These are phyloP conservation scores for Drosophila algonquin DNA, from an alignment of 2,888 invertebrate genomes.

Conservation along the genomic window DNA sequence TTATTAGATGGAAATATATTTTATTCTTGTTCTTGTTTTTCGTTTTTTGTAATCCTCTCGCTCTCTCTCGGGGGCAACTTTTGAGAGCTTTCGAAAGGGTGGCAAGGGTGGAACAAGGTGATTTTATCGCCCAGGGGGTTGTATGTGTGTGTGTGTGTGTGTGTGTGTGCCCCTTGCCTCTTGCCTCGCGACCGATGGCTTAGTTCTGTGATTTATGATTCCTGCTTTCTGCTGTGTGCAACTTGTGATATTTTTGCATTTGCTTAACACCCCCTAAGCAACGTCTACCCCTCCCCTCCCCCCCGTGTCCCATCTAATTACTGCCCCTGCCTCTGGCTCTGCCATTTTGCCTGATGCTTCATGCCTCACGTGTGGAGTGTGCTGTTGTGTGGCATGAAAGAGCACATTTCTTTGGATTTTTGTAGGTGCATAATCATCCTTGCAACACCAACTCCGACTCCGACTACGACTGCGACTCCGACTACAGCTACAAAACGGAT, in stretches of 20 bases:
- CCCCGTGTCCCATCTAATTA: conserved; percentile 24
- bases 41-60: not conserved
- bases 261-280: conserved; percentile 40
- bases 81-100: conserved; percentile 38
- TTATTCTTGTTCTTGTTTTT: conserved; percentile 21
- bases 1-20: conserved; percentile 51
- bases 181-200: conserved; percentile 42
- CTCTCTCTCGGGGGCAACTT: conserved; percentile 22
- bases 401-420: conserved; percentile 75
- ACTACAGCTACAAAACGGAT: conserved; percentile 59
- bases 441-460: not conserved
- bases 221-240: conserved; percentile 6
- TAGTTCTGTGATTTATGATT: conserved; percentile 61
- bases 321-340: conserved; percentile 2
- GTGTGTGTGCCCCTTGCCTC: not conserved
- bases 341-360: not conserved
- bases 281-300: not conserved
- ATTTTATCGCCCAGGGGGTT: conserved; percentile 33
- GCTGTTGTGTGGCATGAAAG: conserved; percentile 2
- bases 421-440: conserved; percentile 75
- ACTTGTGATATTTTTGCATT: conserved; percentile 61
- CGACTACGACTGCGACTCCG: not conserved
- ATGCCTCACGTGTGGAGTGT: not conserved
- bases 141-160: too few species aligned
- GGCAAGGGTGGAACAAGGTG: not conserved